Percentiles rank a stretch among this genome's conserved stretches.
Evolutionary conservation across 2,113 vertebrate genomes (phyloP).

Genomic region (Vidua chalybeata): DNA sequence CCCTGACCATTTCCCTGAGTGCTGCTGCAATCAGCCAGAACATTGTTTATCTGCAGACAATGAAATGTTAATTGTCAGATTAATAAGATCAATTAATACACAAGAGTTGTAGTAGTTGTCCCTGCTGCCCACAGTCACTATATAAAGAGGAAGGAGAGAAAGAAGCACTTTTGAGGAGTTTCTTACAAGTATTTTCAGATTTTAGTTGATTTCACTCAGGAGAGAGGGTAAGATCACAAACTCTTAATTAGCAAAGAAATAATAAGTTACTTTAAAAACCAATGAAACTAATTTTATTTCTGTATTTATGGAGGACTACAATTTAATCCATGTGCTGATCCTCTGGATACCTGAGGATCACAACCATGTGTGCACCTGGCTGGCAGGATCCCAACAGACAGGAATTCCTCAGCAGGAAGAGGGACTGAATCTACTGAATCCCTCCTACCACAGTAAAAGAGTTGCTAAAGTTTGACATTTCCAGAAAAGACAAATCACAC

Average conservation of each 20-base stretch:
- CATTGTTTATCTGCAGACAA: neutral
- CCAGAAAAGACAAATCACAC: neutral
- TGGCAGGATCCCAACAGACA: neutral
- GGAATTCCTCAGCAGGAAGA: neutral
- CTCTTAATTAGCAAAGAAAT: neutral
- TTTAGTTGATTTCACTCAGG: neutral
- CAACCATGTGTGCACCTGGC: neutral
- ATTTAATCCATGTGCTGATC: neutral
- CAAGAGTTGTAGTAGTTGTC: neutral
- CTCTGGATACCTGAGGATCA: neutral
- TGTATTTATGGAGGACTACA: neutral
- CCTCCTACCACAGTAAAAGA: fast-evolving
- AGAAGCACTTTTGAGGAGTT: neutral
- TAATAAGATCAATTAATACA: neutral
- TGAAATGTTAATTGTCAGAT: neutral
- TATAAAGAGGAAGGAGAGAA: neutral
- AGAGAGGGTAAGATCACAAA: neutral
- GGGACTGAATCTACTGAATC: neutral
- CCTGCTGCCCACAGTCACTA: slow-evolving; percentile 10
- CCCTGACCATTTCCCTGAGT: neutral
- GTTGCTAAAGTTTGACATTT: neutral
- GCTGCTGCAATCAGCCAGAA: slow-evolving; percentile 2
- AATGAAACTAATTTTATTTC: neutral
- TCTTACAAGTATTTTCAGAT: slow-evolving; percentile 1
- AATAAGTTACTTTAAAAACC: neutral